A percentile compares a stretch with the other conserved stretches of the same genome.
phyloP scores from a whole-genome alignment of 2,888 invertebrate species.

The Hydroisotoma schaefferi region DNA sequence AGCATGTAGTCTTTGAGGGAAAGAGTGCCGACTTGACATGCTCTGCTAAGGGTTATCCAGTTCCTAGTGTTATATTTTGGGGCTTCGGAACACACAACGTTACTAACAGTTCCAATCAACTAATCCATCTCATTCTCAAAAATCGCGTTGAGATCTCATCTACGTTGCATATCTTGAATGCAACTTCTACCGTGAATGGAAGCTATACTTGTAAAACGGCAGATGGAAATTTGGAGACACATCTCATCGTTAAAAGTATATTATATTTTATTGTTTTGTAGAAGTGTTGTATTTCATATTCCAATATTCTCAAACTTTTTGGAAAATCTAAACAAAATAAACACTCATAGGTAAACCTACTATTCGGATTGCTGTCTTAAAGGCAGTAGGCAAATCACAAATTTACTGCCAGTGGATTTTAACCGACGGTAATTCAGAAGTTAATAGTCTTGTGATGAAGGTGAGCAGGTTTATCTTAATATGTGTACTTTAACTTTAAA shows the following conservation, averaged over 20 bases:
- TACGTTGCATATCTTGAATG: constrained; percentile 35
- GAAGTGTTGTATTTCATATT: background rate
- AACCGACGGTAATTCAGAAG: constrained; percentile 68
- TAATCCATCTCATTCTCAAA: constrained; percentile 11
- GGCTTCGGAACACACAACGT: constrained; percentile 12
- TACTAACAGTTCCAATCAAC: constrained; percentile 15
- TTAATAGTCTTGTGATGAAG: constrained; percentile 60
- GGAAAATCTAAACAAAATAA: too few species aligned
- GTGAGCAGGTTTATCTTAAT: constrained; percentile 47
- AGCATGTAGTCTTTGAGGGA: constrained; percentile 22
- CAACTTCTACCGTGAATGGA: constrained; percentile 42
- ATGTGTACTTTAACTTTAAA: background rate
- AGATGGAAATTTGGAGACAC: constrained; percentile 21
- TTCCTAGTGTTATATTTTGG: constrained; percentile 37
- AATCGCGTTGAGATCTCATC: constrained; percentile 39
- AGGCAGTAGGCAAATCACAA: constrained; percentile 69
- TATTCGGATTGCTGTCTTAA: constrained; percentile 67
- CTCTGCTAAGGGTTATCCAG: constrained; percentile 43
- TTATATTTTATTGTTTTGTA: background rate
- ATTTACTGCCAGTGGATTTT: constrained; percentile 81
- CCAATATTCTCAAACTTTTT: background rate
- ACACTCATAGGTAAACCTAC: constrained; percentile 57
- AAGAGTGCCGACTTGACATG: constrained; percentile 37
- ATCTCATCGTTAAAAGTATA: constrained; percentile 27
- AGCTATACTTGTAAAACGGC: constrained; percentile 30